Base-by-base conservation (phyloP, 1,140 invertebrate genomes). In the Drosophila novamexicana region DNA sequence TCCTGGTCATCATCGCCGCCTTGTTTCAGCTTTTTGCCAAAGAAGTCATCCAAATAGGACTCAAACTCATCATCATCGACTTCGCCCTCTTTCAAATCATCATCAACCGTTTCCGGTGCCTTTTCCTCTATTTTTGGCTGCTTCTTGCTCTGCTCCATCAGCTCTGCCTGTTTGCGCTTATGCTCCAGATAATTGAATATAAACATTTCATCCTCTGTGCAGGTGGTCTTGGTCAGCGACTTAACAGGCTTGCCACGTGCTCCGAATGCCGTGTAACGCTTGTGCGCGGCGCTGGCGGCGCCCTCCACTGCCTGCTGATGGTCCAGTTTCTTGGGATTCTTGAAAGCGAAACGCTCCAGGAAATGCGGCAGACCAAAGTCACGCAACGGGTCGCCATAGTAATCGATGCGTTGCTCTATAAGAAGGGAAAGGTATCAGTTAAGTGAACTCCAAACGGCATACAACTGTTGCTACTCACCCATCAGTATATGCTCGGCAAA, bases 271-370 rank as follows among this genome's bases (percentile, higher is more conserved):
- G 58, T 65, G 71, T 92, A 92, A 3, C 81, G 86, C 36, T 91
- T 90, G 45, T 90, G 84, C 6, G 76, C 58, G 2, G 78, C 61
- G 71, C 62, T 92, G 74, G 44, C 58, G 36, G 70, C 42, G 1
- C 64, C 66, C 10, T 92, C 91, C 42, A 79, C 83, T 57, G 86
- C 78, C 34, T 93, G 92, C 1, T 94, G 92, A 42, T 94, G 91
- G 14, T 92, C 92, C 1, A 94, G 63, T 70, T 95, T 96, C 92
- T 99, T 99, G 0, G 98, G 98, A 94, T 99, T 99, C 92, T 98
- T 97, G 86, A 98, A 99, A 1, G 98, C 97, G 93, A 99, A 99
- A 63, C 98, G 94, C 90, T 99, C 98, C 9, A 99, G 93, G 91
- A 99, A 99, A 67, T 97, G 93, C 29, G 97, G 96, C 1, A 97